Percentiles rank a stretch among this genome's conserved stretches.
These are phyloP conservation scores for Thermophis baileyi DNA, from an alignment of 2,113 vertebrate species.

Conservation along the genomic window DNA sequence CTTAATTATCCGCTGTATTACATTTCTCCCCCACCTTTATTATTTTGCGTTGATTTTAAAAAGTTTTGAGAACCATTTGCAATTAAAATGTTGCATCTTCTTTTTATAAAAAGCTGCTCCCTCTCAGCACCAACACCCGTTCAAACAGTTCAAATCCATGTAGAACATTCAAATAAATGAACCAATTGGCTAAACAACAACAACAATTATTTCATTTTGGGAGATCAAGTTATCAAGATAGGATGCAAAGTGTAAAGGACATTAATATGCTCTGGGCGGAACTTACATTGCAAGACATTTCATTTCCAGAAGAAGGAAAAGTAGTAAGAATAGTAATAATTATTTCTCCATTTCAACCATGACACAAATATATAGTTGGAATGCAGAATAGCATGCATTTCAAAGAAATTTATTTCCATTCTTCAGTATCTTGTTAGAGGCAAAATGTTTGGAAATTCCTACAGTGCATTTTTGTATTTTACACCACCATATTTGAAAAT, in stretches of 20 bases:
- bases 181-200: not conserved
- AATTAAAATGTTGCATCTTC: not conserved
- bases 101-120: not conserved
- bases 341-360: not conserved
- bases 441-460: not conserved
- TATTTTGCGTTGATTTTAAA: not conserved
- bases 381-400: not conserved
- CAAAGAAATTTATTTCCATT: not conserved
- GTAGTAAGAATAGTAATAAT: not conserved
- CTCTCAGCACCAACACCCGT: not conserved
- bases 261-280: not conserved
- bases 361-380: not conserved
- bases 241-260: not conserved
- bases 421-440: not conserved
- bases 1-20: not conserved
- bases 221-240: not conserved
- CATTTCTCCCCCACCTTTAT: not conserved
- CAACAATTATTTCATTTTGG: not conserved
- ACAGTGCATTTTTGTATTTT: not conserved
- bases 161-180: not conserved
- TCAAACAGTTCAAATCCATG: not conserved
- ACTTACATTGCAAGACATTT: slow-evolving; percentile 3
- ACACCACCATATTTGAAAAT: not conserved
- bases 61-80: not conserved
- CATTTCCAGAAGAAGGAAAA: slow-evolving; percentile 1